These are phyloP conservation scores for Syndactyla subalaris DNA, from an alignment of 2,797 vertebrate genomes.

Conservation along the genomic window DNA sequence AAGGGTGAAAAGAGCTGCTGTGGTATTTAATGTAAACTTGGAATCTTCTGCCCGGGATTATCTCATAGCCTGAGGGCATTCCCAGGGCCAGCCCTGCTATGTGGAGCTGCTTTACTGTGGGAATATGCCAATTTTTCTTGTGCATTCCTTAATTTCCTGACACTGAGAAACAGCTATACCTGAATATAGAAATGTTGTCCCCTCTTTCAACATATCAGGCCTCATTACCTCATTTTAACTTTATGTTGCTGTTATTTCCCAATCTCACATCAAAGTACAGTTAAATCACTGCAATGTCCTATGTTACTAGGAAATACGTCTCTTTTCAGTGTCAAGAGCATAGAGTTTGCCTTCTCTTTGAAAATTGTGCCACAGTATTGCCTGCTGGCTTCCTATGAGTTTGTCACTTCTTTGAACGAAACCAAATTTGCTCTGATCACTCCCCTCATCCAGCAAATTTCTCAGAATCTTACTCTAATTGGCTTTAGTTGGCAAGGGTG, in stretches of 20 bases:
- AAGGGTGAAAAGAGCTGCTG: background rate
- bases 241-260: background rate
- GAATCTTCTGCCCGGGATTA: background rate
- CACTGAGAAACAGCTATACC: background rate
- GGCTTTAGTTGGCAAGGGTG: background rate
- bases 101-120: background rate
- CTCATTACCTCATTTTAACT: background rate
- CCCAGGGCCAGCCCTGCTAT: background rate
- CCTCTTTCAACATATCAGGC: background rate
- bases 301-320: background rate
- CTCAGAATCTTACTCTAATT: background rate
- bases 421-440: background rate
- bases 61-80: background rate
- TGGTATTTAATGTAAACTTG: background rate
- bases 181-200: background rate
- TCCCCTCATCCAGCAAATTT: background rate
- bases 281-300: background rate
- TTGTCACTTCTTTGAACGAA: background rate
- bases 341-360: background rate
- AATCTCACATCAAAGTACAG: background rate
- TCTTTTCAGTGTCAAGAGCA: background rate
- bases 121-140: background rate
- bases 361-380: background rate
- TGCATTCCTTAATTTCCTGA: background rate
- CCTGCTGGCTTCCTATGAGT: background rate